phyloP scores from a whole-genome alignment of 2,888 invertebrate genomes.

The Drosophila atroscutellata region DNA sequence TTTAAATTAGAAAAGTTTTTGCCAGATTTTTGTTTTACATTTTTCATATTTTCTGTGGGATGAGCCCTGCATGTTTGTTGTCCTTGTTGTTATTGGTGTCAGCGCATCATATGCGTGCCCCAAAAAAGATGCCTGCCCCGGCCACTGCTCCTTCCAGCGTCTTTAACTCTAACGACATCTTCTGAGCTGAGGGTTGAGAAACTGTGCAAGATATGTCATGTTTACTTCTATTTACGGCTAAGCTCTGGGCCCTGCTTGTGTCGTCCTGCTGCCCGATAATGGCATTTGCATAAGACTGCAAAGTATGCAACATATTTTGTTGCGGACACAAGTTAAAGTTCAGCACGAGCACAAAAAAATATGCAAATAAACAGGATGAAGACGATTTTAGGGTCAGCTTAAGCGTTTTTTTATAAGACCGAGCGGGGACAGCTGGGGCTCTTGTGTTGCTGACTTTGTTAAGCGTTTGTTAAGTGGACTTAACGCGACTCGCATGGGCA shows the following conservation, averaged over 20 bases:
- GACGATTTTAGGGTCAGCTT: constrained; percentile 58
- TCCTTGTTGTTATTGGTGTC: constrained; percentile 57
- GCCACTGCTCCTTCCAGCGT: constrained; percentile 6
- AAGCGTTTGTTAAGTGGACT: constrained; percentile 72
- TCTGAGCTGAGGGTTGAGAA: constrained; percentile 27
- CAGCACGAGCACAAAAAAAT: constrained; percentile 50
- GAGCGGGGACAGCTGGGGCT: constrained; percentile 29
- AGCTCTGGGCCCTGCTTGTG: constrained; percentile 20
- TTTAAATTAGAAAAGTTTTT: constrained; percentile 79
- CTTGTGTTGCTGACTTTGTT: constrained; percentile 32
- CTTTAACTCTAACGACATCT: constrained; percentile 36
- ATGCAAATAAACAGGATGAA: constrained; percentile 43
- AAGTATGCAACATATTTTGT: constrained; percentile 73
- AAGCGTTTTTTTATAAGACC: constrained; percentile 59
- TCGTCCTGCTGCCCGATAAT: constrained; percentile 40
- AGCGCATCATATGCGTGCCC: constrained; percentile 68
- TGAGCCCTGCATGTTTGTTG: constrained; percentile 71
- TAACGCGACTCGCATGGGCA: constrained; percentile 61
- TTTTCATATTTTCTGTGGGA: constrained; percentile 80
- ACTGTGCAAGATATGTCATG: constrained; percentile 65
- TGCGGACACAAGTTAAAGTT: constrained; percentile 43
- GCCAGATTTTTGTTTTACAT: constrained; percentile 80
- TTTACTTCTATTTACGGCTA: constrained; percentile 76
- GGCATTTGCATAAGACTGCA: constrained; percentile 73
- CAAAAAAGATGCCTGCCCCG: constrained; percentile 34